Evolutionary conservation across 2,113 vertebrate genomes (phyloP), one percentile per base, ranked within the genome.

Genomic region (Dascyllus trimaculatus): DNA sequence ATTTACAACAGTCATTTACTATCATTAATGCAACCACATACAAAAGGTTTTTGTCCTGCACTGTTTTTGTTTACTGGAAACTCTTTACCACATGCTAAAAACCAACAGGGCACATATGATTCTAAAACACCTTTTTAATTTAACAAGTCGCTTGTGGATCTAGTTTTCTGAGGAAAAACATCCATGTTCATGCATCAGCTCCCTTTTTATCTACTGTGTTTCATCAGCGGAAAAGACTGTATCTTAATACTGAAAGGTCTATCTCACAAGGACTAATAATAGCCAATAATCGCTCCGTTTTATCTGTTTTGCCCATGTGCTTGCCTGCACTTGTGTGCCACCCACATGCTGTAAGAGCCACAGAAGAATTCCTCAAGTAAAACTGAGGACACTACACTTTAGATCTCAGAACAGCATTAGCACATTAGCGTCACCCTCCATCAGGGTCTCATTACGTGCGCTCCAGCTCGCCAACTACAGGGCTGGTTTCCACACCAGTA

Each of bases 361-460:
- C 32, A 7, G 24, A 25, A 53, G 48, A 52, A 76, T 35, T 32
- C 15, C 51, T 52, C 21, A 70, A 80, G 64, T 78, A 43, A 51
- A 77, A 72, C 51, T 17, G 61, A 69, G 25, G 70, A 80, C 76
- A 75, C 75, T 25, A 72, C 68, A 72, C 54, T 73, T 82, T 60
- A 21, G 71, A 88, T 85, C 71, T 78, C 57, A 76, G 69, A 76
- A 72, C 84, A 83, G 72, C 78, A 77, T 78, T 85, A 76, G 79
- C 68, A 82, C 87, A 91, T 92, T 89, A 92, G 82, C 35, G 72
- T 85, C 88, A 86, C 76, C 72, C 85, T 89, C 82, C 83, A 82
- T 90, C 75, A 86, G 83, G 85, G 48, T 81, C 78, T 87, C 71
- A 84, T 92, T 85, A 84, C 1, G 21, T 79, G 52, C 18, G 24